A percentile compares a stretch with the other conserved stretches of the same genome.
Evolutionary conservation across 2,797 vertebrate genomes (phyloP).

Genomic region (Danio choprae): DNA sequence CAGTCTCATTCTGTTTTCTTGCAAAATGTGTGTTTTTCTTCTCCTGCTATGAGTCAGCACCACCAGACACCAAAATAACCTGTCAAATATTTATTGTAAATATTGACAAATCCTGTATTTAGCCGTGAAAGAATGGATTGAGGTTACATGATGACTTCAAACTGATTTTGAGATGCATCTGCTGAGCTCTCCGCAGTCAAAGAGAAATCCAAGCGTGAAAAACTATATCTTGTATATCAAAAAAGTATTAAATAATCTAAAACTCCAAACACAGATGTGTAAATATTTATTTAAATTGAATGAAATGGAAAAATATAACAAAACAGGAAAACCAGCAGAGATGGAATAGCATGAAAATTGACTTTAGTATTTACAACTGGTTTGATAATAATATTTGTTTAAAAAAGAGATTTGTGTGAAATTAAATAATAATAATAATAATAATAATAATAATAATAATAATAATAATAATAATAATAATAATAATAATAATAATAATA

Average conservation of each 20-base stretch:
- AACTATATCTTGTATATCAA: not conserved
- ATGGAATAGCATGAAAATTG: no score
- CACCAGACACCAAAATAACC: constrained; percentile 2
- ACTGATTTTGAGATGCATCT: constrained; percentile 1
- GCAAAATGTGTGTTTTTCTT: not conserved
- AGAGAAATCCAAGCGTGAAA: not conserved
- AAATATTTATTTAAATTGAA: no score
- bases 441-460: no score
- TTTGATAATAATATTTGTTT: no score
- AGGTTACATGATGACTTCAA: constrained; percentile 3
- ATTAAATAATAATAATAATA: no score
- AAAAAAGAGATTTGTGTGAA: no score
- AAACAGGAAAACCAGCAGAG: no score
- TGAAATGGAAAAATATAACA: no score
- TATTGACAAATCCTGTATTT: constrained; percentile 3
- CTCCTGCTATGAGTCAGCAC: not conserved
- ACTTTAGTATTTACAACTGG: no score
- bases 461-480: no score
- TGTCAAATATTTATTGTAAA: constrained; percentile 12
- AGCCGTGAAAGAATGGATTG: constrained; percentile 9
- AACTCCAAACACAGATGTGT: no score
- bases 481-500: no score
- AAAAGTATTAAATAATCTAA: not conserved
- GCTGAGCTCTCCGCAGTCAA: not conserved
- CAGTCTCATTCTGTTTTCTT: not conserved